These are phyloP conservation scores for Eucidaris tribuloides DNA, from an alignment of 35 echinoderm and acorn worm genomes.

Conservation along the genomic window DNA sequence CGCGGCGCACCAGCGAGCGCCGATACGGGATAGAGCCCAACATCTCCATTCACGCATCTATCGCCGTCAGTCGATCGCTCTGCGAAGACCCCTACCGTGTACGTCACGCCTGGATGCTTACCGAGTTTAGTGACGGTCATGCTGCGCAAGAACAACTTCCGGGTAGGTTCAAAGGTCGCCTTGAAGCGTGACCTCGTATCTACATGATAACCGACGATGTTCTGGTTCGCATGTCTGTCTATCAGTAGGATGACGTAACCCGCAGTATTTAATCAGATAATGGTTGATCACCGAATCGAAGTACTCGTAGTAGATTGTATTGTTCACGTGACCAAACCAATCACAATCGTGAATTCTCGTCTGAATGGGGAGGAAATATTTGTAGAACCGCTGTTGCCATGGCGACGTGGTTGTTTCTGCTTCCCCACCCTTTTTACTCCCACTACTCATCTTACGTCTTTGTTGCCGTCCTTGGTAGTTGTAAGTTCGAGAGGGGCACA, in stretches of 20 bases:
- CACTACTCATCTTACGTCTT: too few relatives aligned
- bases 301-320: conserved; percentile 83
- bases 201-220: conserved; percentile 74
- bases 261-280: conserved; percentile 68
- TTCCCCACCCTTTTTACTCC: too few relatives aligned
- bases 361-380: conserved; percentile 90
- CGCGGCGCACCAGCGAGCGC: too few relatives aligned
- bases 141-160: conserved; percentile 66
- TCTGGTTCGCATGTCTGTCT: too few relatives aligned
- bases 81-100: conserved; percentile 71
- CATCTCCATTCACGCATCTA: too few relatives aligned
- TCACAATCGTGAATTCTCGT: conserved; percentile 80
- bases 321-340: conserved; percentile 92
- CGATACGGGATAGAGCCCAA: too few relatives aligned
- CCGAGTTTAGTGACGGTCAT: conserved; percentile 67
- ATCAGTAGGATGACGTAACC: background rate
- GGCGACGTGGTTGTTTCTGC: background rate
- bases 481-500: too few relatives aligned
- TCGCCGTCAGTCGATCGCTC: too few relatives aligned
- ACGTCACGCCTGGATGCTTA: conserved; percentile 71
- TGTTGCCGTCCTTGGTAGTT: too few relatives aligned
- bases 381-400: conserved; percentile 66
- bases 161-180: conserved; percentile 62
- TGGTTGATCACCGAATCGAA: conserved; percentile 92
- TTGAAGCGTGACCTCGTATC: conserved; percentile 65